Evolutionary conservation across 1,140 invertebrate species (phyloP).

Genomic region (Bradysia coprophila): DNA sequence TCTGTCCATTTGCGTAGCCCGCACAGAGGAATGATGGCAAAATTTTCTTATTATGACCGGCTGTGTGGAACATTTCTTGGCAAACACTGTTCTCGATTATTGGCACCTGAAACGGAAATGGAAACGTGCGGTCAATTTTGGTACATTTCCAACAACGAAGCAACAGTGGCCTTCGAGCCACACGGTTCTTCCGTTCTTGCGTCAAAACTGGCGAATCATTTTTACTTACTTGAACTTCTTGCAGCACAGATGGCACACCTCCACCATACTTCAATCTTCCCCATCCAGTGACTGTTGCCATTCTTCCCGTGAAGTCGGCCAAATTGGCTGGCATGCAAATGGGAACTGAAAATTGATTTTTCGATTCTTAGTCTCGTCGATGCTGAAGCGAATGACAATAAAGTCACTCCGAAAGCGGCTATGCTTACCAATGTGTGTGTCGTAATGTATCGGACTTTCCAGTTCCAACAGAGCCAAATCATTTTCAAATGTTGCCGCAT

Average conservation of each 20-base stretch:
- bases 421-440: slow-evolving; percentile 55
- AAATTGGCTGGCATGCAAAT: slow-evolving; percentile 75
- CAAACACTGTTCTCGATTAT: slow-evolving; percentile 81
- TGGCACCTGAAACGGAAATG: slow-evolving; percentile 38
- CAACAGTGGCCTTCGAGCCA: too few species aligned
- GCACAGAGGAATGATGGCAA: slow-evolving; percentile 83
- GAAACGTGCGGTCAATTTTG: background rate
- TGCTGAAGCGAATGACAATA: too few species aligned
- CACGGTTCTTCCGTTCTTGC: too few species aligned
- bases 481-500: slow-evolving; percentile 79
- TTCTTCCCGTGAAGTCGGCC: slow-evolving; percentile 62
- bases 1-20: slow-evolving; percentile 78
- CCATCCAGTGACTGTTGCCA: slow-evolving; percentile 71
- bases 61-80: slow-evolving; percentile 85
- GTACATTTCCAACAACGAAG: too few species aligned
- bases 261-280: slow-evolving; percentile 54
- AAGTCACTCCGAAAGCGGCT: too few species aligned
- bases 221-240: slow-evolving; percentile 56
- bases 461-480: slow-evolving; percentile 72
- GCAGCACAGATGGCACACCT: slow-evolving; percentile 68
- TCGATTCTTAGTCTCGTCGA: too few species aligned
- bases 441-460: slow-evolving; percentile 64
- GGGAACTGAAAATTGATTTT: slow-evolving; percentile 57
- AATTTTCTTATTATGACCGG: slow-evolving; percentile 73
- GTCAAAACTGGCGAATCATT: too few species aligned